A percentile compares a stretch with the other conserved stretches of the same genome.
phyloP scores from a whole-genome alignment of 2,797 vertebrate species.

The Scomberomorus guttatus region DNA sequence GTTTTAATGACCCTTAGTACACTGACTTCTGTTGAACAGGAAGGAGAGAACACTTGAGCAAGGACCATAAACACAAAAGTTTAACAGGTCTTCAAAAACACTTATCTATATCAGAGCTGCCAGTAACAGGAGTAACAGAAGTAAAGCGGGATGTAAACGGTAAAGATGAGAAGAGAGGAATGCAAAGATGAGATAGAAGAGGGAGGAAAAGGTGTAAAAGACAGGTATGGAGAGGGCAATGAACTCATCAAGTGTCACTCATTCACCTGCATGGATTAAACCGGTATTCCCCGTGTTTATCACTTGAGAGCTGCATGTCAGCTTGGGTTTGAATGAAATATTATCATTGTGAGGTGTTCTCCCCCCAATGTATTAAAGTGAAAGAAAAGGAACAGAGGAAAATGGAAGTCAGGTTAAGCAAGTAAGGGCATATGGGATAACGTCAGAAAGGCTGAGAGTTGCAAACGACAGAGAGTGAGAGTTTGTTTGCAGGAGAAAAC shows the following conservation, averaged over 20 bases:
- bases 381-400: neutral
- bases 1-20: slow-evolving; percentile 57
- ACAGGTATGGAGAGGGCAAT: slow-evolving; percentile 44
- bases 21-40: slow-evolving; percentile 31
- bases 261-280: slow-evolving; percentile 60
- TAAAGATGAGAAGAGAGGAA: slow-evolving; percentile 54
- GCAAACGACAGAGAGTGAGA: slow-evolving; percentile 43
- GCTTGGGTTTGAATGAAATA: slow-evolving; percentile 21
- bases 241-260: slow-evolving; percentile 70
- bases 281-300: slow-evolving; percentile 45
- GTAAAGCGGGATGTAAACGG: slow-evolving; percentile 58
- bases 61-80: slow-evolving; percentile 64
- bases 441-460: slow-evolving; percentile 18
- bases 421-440: slow-evolving; percentile 17
- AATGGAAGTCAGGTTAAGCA: neutral
- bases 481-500: slow-evolving; percentile 55
- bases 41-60: slow-evolving; percentile 46
- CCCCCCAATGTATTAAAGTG: neutral
- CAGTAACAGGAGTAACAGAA: slow-evolving; percentile 42
- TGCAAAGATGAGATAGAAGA: slow-evolving; percentile 62
- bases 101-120: slow-evolving; percentile 70
- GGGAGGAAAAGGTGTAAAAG: slow-evolving; percentile 56
- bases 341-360: slow-evolving; percentile 8
- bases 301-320: slow-evolving; percentile 35
- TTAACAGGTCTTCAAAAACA: slow-evolving; percentile 67